Conservation (phyloP, 2,113 vertebrate genomes). For the Nothobranchius furzeri region DNA sequence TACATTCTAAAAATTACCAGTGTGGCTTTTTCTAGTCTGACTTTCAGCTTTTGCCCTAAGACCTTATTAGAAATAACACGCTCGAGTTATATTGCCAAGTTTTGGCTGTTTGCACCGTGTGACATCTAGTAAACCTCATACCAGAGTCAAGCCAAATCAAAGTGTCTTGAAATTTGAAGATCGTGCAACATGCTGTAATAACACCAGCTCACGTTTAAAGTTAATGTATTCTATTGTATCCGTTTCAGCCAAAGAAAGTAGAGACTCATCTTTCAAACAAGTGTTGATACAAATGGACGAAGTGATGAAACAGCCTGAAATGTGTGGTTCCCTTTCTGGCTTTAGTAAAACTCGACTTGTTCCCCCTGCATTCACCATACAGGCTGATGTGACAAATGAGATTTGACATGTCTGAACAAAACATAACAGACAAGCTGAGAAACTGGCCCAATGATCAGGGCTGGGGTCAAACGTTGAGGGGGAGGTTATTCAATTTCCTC, state of each 20-base stretch:
- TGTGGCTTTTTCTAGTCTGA: too few relatives aligned
- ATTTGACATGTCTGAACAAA: conserved; percentile 51
- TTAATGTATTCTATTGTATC: conserved; percentile 33
- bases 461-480: conserved; percentile 27
- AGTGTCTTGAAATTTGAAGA: conserved; percentile 8
- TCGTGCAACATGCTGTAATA: conserved; percentile 54
- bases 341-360: conserved; percentile 21
- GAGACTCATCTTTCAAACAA: conserved; percentile 32
- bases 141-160: not conserved
- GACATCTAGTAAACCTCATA: not conserved
- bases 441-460: conserved; percentile 22
- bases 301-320: conserved; percentile 67
- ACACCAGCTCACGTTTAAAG: not conserved
- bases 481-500: conserved; percentile 36
- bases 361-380: conserved; percentile 25
- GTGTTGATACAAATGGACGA: conserved; percentile 46
- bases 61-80: not conserved
- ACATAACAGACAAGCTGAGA: conserved; percentile 25
- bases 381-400: conserved; percentile 42
- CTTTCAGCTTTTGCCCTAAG: not conserved
- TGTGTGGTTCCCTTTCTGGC: conserved; percentile 20
- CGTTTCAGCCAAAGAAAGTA: conserved; percentile 10
- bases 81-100: not conserved
- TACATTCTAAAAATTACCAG: too few relatives aligned
- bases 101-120: not conserved